A percentile compares a stretch with the other conserved stretches of the same genome.
Evolutionary conservation across 1,140 invertebrate genomes (phyloP).

Genomic region (Bombus vancouverensis): DNA sequence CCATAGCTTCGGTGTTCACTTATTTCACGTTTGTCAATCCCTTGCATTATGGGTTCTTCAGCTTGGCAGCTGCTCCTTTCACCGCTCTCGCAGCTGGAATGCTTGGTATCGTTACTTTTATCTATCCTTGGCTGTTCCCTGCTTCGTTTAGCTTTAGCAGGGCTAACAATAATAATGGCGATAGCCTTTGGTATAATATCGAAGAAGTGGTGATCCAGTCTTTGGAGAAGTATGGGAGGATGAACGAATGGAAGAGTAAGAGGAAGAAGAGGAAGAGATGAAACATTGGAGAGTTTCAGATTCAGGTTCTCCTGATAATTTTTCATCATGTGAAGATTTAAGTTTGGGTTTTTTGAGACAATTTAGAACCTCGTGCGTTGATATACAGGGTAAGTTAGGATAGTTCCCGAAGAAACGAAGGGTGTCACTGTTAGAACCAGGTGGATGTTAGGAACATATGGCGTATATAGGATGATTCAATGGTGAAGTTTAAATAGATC

Average conservation of each 20-base stretch:
- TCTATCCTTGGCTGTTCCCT: slow-evolving; percentile 79
- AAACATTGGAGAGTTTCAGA: slow-evolving; percentile 2
- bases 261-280: slow-evolving; percentile 76
- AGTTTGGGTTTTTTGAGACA: no score
- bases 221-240: slow-evolving; percentile 70
- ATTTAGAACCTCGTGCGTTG: not conserved
- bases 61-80: slow-evolving; percentile 77
- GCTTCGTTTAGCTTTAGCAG: slow-evolving; percentile 72
- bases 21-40: slow-evolving; percentile 78
- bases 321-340: not conserved
- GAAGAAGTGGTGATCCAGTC: slow-evolving; percentile 73
- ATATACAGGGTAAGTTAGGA: not conserved
- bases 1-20: slow-evolving; percentile 72
- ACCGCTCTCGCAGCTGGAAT: slow-evolving; percentile 79
- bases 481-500: not conserved
- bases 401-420: no score
- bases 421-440: not conserved
- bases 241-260: slow-evolving; percentile 76
- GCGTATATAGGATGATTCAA: not conserved
- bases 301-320: not conserved
- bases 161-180: slow-evolving; percentile 47
- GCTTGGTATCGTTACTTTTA: slow-evolving; percentile 74
- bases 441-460: not conserved
- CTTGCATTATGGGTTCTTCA: slow-evolving; percentile 78
- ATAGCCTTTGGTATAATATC: slow-evolving; percentile 66